phyloP scores from a whole-genome alignment of 1,140 invertebrate species.

The Telenomus remus region DNA sequence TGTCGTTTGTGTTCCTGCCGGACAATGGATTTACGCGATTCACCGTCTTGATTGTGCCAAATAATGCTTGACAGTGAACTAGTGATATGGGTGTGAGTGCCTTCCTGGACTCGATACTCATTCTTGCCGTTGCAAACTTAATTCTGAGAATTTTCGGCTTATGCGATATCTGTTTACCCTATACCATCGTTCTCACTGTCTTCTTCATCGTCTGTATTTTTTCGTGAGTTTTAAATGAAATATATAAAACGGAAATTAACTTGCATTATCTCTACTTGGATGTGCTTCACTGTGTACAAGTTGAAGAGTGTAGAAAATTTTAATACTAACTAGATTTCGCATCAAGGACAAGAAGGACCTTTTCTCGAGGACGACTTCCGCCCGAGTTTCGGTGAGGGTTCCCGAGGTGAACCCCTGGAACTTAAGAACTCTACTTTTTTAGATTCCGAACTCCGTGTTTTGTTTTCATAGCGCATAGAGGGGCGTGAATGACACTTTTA shows the following conservation, averaged over 20 bases:
- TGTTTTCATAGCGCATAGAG: too few relatives aligned
- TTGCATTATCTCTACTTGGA: too few relatives aligned
- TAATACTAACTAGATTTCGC: too few relatives aligned
- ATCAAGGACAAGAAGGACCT: too few relatives aligned
- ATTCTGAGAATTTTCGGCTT: conserved; percentile 58
- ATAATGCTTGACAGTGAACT: conserved; percentile 24
- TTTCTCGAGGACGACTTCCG: too few relatives aligned
- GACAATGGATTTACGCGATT: conserved; percentile 19
- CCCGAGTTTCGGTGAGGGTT: too few relatives aligned
- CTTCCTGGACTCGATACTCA: conserved; percentile 60
- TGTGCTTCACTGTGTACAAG: too few relatives aligned
- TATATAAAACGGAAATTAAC: too few relatives aligned
- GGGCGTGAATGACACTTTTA: too few relatives aligned
- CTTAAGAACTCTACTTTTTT: too few relatives aligned
- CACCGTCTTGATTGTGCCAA: conserved; percentile 5
- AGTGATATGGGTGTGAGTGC: conserved; percentile 63
- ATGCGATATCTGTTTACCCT: conserved; percentile 65
- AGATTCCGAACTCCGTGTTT: too few relatives aligned
- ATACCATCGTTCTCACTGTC: conserved; percentile 64
- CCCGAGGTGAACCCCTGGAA: too few relatives aligned
- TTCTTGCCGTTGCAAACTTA: conserved; percentile 60
- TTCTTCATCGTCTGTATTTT: conserved; percentile 61
- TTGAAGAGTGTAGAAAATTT: conserved; percentile 1
- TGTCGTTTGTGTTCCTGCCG: conserved; percentile 39
- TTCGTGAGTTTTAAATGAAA: conserved; percentile 60